These are phyloP conservation scores for Cephalopachus bancanus DNA, from an alignment of 2,797 vertebrate genomes.

Conservation along the genomic window DNA sequence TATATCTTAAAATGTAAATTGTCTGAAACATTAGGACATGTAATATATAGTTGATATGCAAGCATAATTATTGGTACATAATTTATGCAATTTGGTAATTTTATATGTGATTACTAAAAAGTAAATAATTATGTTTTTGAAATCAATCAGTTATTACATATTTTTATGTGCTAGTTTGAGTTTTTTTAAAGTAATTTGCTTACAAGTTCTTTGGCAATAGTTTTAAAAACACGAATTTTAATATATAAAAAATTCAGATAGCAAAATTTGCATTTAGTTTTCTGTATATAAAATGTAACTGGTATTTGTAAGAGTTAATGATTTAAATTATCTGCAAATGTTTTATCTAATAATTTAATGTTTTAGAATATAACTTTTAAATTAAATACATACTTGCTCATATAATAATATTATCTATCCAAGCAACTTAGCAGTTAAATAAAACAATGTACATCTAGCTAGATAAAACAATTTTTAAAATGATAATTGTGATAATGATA, in stretches of 20 bases:
- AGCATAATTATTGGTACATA: neutral
- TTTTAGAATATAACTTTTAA: neutral
- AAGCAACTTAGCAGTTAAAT: neutral
- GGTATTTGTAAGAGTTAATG: neutral
- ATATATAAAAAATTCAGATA: neutral
- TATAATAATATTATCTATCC: constrained; percentile 39
- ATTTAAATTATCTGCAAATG: constrained; percentile 3
- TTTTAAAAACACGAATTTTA: neutral
- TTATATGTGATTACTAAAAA: neutral
- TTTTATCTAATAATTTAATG: constrained; percentile 50
- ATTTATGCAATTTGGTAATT: neutral
- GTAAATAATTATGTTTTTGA: neutral
- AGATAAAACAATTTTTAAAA: neutral
- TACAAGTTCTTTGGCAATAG: neutral
- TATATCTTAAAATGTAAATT: neutral
- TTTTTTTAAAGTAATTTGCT: neutral
- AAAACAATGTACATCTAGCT: constrained; percentile 28
- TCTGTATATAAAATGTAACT: neutral
- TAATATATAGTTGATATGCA: neutral
- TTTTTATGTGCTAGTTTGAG: neutral
- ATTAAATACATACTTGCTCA: neutral
- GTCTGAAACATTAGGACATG: neutral
- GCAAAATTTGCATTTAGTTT: neutral
- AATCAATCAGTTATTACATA: neutral
- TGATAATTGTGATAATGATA: neutral